phyloP scores from a whole-genome alignment of 2,113 vertebrate species.

The Podilymbus podiceps region DNA sequence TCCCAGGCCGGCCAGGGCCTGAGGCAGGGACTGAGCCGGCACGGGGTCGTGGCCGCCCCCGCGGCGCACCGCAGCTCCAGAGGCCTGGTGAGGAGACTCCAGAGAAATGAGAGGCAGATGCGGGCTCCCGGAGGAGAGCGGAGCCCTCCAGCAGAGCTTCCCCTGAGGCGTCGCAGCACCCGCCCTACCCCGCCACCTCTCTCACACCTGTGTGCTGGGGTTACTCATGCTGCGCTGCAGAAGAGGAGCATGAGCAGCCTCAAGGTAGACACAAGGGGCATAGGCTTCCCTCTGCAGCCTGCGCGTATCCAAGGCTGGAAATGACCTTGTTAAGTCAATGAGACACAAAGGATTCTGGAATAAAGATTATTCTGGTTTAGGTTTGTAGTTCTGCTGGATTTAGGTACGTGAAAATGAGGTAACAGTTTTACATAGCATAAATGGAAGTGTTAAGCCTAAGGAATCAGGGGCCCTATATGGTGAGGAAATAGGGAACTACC shows the following conservation, averaged over 20 bases:
- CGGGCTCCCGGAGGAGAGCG: too few relatives aligned
- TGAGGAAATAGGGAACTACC: background rate
- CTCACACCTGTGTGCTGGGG: too few relatives aligned
- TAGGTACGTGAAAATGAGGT: background rate
- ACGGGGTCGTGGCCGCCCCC: background rate
- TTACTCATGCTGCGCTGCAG: accelerated
- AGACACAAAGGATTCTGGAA: background rate
- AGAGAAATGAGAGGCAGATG: background rate
- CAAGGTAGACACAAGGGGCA: accelerated
- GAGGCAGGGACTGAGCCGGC: too few relatives aligned
- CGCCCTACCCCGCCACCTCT: too few relatives aligned
- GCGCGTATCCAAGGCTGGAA: background rate
- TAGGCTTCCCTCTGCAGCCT: background rate
- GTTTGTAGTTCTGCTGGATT: background rate
- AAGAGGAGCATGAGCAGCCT: accelerated
- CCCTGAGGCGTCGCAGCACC: too few relatives aligned
- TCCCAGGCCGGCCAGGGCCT: background rate
- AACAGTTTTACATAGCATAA: background rate
- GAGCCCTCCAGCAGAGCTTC: background rate
- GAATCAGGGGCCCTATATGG: background rate
- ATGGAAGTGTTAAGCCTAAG: background rate
- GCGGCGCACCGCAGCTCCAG: background rate
- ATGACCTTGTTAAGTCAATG: background rate
- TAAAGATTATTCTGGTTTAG: background rate
- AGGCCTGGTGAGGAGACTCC: too few relatives aligned